phyloP scores from a whole-genome alignment of 2,797 vertebrate species.

The Lemur catta region DNA sequence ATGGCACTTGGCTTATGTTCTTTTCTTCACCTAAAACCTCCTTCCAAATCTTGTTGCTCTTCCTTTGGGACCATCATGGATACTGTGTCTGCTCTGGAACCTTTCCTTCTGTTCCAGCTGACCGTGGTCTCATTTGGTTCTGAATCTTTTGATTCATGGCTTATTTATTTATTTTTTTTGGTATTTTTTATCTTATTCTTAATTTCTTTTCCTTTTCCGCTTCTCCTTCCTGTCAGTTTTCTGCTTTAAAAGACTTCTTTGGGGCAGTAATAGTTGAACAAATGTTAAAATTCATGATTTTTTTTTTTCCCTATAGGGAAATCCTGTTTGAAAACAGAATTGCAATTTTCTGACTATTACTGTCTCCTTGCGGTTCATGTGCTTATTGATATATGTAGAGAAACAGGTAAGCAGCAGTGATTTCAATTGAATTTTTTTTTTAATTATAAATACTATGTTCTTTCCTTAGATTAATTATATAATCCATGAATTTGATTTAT shows the following conservation, averaged over 20 bases:
- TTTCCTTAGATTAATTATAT: background rate
- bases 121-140: background rate
- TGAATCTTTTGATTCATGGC: constrained; percentile 4
- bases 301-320: constrained; percentile 84
- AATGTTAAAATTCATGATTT: constrained; percentile 17
- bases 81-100: background rate
- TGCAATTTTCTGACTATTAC: constrained; percentile 98
- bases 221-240: background rate
- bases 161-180: background rate
- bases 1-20: background rate
- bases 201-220: background rate
- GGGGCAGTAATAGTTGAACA: background rate
- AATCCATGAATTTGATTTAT: background rate
- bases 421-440: constrained; percentile 16
- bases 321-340: constrained; percentile 95
- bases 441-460: background rate
- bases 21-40: background rate
- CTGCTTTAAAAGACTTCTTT: constrained; percentile 9
- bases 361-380: constrained; percentile 97
- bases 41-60: background rate
- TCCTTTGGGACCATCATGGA: background rate
- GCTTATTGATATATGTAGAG: constrained; percentile 93
- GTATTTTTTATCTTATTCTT: background rate
- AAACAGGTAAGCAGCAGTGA: constrained; percentile 86
- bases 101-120: background rate